Evolutionary conservation across 2,888 invertebrate species (phyloP).

Genomic region (Pyralis farinalis): DNA sequence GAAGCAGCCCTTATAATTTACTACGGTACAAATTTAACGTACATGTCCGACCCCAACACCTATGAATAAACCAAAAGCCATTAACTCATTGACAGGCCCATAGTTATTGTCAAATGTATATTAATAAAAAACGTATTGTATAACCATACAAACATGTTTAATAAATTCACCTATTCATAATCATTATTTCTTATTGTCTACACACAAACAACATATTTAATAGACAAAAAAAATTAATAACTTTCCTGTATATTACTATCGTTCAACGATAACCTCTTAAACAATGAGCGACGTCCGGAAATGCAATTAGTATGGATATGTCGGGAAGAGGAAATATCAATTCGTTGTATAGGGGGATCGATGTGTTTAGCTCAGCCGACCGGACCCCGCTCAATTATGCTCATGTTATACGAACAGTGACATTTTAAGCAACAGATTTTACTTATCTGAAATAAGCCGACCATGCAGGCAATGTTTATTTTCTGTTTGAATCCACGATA

Average conservation of each 20-base stretch:
- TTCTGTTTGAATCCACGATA: too few species aligned
- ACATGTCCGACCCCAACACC: too few species aligned
- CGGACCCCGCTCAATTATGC: conserved; percentile 56
- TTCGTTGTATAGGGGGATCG: conserved; percentile 60
- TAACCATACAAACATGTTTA: too few species aligned
- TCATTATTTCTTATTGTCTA: neutral
- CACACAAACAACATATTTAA: neutral
- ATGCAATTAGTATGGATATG: conserved; percentile 73
- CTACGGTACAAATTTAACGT: too few species aligned
- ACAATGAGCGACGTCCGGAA: conserved; percentile 75
- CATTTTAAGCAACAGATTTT: conserved; percentile 13
- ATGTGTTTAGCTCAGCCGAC: conserved; percentile 45
- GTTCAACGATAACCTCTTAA: conserved; percentile 52
- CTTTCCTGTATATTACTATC: conserved; percentile 3
- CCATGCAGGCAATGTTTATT: too few species aligned
- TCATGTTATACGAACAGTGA: conserved; percentile 29
- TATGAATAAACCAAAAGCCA: too few species aligned
- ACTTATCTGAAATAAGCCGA: too few species aligned
- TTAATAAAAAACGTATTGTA: too few species aligned
- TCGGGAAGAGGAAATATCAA: conserved; percentile 79
- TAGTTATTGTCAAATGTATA: too few species aligned
- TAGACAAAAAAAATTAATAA: conserved; percentile 1
- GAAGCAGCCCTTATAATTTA: too few species aligned
- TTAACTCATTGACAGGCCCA: too few species aligned
- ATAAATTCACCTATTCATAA: neutral